Evolutionary conservation across 2,113 vertebrate genomes (phyloP), one percentile per base, ranked within the genome.

Genomic region (Sceloporus undulatus): DNA sequence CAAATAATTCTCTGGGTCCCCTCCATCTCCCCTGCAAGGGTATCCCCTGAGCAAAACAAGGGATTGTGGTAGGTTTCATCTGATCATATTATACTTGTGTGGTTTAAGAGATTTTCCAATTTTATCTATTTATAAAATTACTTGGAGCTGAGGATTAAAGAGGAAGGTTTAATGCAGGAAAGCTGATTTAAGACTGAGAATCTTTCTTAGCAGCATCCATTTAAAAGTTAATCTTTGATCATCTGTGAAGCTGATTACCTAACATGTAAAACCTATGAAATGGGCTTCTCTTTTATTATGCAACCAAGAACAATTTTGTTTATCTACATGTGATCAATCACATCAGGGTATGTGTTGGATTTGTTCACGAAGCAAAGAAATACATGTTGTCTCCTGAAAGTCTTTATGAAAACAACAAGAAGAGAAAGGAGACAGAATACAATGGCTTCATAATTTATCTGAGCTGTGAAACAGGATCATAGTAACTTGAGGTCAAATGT

Each of bases 51-150:
- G 62, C 73, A 68, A 77, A 92, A 95, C 56, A 79, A 84, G 93
- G 88, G 75, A 93, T 86, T 83, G 82, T 73, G 78, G 11, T 84
- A 87, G 84, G 90, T 16, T 5, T 93, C 89, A 87, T 92, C 94
- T 91, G 90, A 81, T 94, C 90, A 52, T 94, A 87, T 93, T 95
- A 90, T 91, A 94, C 68, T 91, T 88, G 56, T 83, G 66, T 90
- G 91, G 86, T 92, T 94, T 95, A 94, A 95, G 94, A 95, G 93
- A 94, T 94, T 94, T 95, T 94, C 91, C 91, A 94, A 89, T 95
- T 95, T 94, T 93, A 95, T 95, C 93, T 94, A 91, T 95, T 96
- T 95, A 92, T 90, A 95, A 94, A 97, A 94, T 95, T 95, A 95
- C 94, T 93, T 94, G 90, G 87, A 92, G 88, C 88, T 91, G 87